These are phyloP conservation scores for Tenthredo mesomela DNA, from an alignment of 2,888 invertebrate species.

Conservation along the genomic window DNA sequence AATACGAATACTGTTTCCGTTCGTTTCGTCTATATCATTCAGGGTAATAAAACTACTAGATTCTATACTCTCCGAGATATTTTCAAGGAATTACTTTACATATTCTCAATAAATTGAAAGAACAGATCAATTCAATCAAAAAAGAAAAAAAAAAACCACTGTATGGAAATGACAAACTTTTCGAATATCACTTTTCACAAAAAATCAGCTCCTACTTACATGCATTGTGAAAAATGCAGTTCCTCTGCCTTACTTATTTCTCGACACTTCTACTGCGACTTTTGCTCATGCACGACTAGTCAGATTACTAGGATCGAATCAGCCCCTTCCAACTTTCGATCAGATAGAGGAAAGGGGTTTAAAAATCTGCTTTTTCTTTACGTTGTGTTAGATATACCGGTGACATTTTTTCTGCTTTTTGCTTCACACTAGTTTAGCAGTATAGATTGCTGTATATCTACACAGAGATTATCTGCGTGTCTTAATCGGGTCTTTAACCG, in stretches of 20 bases:
- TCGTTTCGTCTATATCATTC: neutral
- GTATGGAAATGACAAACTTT: neutral
- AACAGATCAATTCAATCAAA: too few species aligned
- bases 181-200: neutral
- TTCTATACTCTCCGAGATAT: too few species aligned
- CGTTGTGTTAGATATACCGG: neutral
- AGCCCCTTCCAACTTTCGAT: conserved; percentile 21
- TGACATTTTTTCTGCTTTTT: neutral
- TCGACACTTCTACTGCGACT: neutral
- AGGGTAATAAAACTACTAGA: neutral
- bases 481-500: neutral
- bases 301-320: neutral
- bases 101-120: too few species aligned
- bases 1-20: neutral
- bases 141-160: too few species aligned
- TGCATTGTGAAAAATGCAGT: neutral
- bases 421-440: neutral
- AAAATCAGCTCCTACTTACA: neutral
- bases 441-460: neutral
- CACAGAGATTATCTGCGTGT: neutral
- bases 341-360: neutral
- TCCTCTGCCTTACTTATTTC: neutral
- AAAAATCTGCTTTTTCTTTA: neutral
- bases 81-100: too few species aligned
- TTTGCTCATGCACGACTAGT: neutral